phyloP scores from a whole-genome alignment of 1,140 invertebrate species.

The Drosophila orosa region DNA sequence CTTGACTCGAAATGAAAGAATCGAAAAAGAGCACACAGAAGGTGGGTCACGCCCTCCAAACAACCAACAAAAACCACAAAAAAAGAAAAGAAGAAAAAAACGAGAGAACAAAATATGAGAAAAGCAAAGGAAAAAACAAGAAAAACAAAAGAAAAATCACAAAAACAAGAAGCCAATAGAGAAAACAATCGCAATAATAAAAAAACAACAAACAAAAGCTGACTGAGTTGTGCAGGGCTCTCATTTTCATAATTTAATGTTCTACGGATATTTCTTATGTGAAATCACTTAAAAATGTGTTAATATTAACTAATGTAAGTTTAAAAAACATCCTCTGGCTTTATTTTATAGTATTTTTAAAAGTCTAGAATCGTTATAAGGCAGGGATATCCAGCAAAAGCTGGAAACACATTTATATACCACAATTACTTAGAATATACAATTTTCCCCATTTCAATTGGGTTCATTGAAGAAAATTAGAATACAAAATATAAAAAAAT shows the following conservation, averaged over 20 bases:
- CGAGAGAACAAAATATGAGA: not conserved
- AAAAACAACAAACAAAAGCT: constrained; percentile 22
- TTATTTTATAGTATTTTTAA: not conserved
- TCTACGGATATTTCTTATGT: not conserved
- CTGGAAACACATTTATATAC: too few species aligned
- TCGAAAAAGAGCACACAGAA: constrained; percentile 45
- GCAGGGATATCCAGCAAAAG: not conserved
- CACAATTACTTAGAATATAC: too few species aligned
- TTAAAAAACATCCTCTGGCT: not conserved
- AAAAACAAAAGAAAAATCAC: not conserved
- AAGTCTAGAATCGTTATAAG: not conserved
- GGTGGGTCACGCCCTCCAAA: constrained; percentile 18
- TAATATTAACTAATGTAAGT: not conserved
- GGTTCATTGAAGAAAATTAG: too few species aligned
- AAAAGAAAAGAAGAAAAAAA: not conserved
- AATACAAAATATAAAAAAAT: too few species aligned
- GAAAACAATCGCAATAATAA: constrained; percentile 5
- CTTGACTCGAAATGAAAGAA: constrained; percentile 72
- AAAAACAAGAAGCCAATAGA: constrained; percentile 3
- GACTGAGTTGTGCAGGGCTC: constrained; percentile 4
- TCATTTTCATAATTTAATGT: not conserved
- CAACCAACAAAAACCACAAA: not conserved
- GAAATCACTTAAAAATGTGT: not conserved
- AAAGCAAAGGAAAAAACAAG: not conserved
- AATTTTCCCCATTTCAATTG: too few species aligned